Percentiles rank a stretch among this genome's conserved stretches.
Evolutionary conservation across 2,888 invertebrate species (phyloP).

Genomic region (Drosophila lutescens): DNA sequence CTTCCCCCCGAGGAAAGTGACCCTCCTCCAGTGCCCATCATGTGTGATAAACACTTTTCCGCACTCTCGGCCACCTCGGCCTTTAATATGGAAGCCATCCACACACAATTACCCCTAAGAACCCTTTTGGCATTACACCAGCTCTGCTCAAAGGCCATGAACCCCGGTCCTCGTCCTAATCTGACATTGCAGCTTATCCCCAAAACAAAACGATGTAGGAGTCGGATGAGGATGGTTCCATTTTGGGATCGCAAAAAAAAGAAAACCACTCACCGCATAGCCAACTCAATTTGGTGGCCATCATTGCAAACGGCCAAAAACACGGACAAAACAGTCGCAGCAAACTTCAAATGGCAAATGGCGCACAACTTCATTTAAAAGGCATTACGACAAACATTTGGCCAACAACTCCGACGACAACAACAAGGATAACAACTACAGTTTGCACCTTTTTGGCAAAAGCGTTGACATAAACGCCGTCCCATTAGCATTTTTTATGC

Average conservation of each 20-base stretch:
- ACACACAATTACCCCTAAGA: slow-evolving; percentile 69
- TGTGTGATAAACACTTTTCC: slow-evolving; percentile 43
- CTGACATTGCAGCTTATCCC: slow-evolving; percentile 68
- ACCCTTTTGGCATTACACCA: slow-evolving; percentile 68
- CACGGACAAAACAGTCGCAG: slow-evolving; percentile 50
- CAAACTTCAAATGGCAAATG: slow-evolving; percentile 77
- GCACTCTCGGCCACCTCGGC: slow-evolving; percentile 25
- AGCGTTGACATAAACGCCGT: slow-evolving; percentile 70
- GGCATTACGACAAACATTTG: slow-evolving; percentile 73
- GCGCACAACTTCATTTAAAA: slow-evolving; percentile 78
- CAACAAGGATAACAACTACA: slow-evolving; percentile 23
- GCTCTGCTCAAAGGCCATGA: slow-evolving; percentile 36
- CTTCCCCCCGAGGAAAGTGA: slow-evolving; percentile 20
- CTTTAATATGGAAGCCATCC: slow-evolving; percentile 56
- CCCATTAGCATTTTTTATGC: slow-evolving; percentile 77
- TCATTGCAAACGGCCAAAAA: slow-evolving; percentile 70
- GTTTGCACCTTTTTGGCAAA: slow-evolving; percentile 72
- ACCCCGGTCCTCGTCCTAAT: slow-evolving; percentile 59
- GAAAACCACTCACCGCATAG: slow-evolving; percentile 40
- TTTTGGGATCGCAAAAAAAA: slow-evolving; percentile 3
- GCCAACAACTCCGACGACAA: slow-evolving; percentile 50
- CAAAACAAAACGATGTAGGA: slow-evolving; percentile 19
- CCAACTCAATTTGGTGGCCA: slow-evolving; percentile 69
- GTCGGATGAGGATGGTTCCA: neutral
- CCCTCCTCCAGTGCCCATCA: slow-evolving; percentile 4